Base-by-base conservation (phyloP, 23 tunicate species). In the Botrylloides violaceus region DNA sequence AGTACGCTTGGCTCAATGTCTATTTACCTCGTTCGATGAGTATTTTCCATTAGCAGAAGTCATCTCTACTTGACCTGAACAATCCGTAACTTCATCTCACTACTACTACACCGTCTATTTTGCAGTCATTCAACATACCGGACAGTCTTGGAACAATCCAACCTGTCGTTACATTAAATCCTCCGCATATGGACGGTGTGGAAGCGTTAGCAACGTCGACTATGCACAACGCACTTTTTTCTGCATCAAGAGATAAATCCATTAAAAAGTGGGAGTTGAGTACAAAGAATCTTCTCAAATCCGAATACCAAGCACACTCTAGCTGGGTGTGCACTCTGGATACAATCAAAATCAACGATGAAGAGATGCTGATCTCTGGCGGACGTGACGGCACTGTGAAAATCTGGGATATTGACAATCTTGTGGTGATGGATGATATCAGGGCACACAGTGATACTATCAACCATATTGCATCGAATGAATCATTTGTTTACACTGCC, bases 111-210 rank as follows among this genome's bases (percentile, higher is more conserved):
- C n/a, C n/a, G n/a, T n/a, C n/a, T n/a, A 22, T 72, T 53, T 68
- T 61, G 26, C 49, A 87, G 95, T 75, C 81, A 12, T 90, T 74
- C 59, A 76, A 83, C 58, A 27, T 66, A 32, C 56, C 81, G 21
- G 89, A 73, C 0, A 33, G 49, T 21, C 80, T 64, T 19, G 85
- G 86, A 5, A 83, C 50, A 35, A 30, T 87, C 22, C 65, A 19
- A 12, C 90, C 97, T n/a, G 49, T 82, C 2, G 32, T 19, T 22
- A 74, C 90, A 3, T 49, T 90, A n/a, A 77, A 70, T 25, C 97
- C 97, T 35, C 97, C 97, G 7, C 97, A 90, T 49, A 79, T 90
- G 90, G 97, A 90, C 64, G 97, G 97, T 1, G 90, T 90, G 20
- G 97, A 90, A 75, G 57, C 85, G 21, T 80, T 88, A 5, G 80